Evolutionary conservation across 2,113 vertebrate species (phyloP).

Genomic region (Ibidorhyncha struthersii): DNA sequence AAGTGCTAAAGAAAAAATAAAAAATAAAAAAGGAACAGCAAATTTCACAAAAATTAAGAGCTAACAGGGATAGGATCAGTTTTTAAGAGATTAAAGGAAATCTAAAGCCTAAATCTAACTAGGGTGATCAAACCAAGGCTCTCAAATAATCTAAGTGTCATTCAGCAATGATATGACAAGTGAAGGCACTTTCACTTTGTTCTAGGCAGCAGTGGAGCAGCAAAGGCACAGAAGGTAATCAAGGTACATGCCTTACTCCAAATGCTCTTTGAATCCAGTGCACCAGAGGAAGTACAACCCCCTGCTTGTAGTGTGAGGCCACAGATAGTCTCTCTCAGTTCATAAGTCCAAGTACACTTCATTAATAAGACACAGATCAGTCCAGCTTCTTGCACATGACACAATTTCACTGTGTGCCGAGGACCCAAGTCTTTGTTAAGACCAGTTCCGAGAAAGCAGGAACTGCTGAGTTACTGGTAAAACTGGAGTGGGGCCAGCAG

Average conservation of each 20-base stretch:
- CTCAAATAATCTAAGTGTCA: neutral
- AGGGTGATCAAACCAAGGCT: neutral
- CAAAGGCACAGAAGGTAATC: neutral
- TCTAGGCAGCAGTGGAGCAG: neutral
- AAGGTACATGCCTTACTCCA: neutral
- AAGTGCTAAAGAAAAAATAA: neutral
- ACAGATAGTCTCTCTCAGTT: neutral
- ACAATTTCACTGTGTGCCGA: neutral
- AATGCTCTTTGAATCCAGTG: neutral
- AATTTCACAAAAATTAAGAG: neutral
- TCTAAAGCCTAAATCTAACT: neutral
- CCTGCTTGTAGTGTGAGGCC: accelerated
- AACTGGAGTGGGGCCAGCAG: neutral
- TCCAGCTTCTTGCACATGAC: neutral
- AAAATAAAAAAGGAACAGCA: neutral
- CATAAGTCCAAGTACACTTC: neutral
- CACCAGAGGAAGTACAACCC: neutral
- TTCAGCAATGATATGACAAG: neutral
- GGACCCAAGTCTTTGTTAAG: neutral
- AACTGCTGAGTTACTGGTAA: neutral
- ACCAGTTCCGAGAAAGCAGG: neutral
- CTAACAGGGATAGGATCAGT: neutral
- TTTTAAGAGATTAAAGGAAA: neutral
- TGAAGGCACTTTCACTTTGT: neutral
- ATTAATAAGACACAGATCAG: neutral